Base-by-base conservation (phyloP, 2,888 invertebrate genomes). In the Fragum sueziense region DNA sequence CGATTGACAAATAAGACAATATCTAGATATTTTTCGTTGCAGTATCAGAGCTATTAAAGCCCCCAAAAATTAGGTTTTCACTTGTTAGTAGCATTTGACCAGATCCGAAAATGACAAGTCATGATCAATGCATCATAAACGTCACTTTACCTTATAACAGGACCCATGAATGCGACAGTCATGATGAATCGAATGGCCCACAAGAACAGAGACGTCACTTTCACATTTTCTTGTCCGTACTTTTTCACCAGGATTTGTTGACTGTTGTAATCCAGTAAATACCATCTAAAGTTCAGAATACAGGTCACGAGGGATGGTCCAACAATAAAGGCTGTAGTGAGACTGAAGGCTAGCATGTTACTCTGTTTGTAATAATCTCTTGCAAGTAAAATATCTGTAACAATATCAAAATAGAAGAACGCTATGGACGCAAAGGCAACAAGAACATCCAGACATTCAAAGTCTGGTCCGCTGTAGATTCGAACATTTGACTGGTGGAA, bases 91-190 rank as follows among this genome's bases (percentile, higher is more conserved):
- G n/a, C n/a, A n/a, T n/a, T n/a, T n/a, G n/a, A n/a, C n/a, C n/a
- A n/a, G n/a, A n/a, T n/a, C n/a, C n/a, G n/a, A n/a, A n/a, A n/a
- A n/a, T n/a, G n/a, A n/a, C n/a, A n/a, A n/a, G n/a, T n/a, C n/a
- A n/a, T n/a, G n/a, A n/a, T n/a, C n/a, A n/a, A n/a, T n/a, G n/a
- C n/a, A n/a, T n/a, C n/a, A n/a, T n/a, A n/a, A n/a, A n/a, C n/a
- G n/a, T n/a, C n/a, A n/a, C n/a, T 70, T 79, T 87, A 90, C 91
- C 91, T 88, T 27, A 90, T 86, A 54, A 90, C 87, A 69, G 90
- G 90, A 61, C 90, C 90, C 82, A 88, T 76, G 76, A 88, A 88
- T 2, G 89, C 54, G n/a, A 89, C 65, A 3, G 90, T 90, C 73
- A 89, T 85, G 20, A 88, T 47, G 41, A 90, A 86, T 70, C 90